Evolutionary conservation across 2,113 vertebrate genomes (phyloP).

Genomic region (Cyprinodon brontotheroides): DNA sequence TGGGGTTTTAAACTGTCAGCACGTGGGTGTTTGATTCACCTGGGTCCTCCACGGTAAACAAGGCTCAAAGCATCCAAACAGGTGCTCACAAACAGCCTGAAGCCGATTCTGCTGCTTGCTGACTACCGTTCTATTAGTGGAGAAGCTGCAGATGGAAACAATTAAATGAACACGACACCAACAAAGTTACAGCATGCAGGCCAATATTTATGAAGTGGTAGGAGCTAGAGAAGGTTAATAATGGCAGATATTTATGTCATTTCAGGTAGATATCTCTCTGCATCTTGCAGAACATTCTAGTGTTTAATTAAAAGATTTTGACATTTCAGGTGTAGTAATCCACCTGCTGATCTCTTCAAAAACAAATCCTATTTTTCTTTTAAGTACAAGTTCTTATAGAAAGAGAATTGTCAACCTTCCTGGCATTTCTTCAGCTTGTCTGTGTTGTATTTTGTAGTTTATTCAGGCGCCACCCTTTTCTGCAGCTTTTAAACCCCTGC

Average conservation of each 20-base stretch:
- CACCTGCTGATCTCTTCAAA: not conserved
- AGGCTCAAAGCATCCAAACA: constrained; percentile 40
- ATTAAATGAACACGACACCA: not conserved
- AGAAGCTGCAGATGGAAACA: not conserved
- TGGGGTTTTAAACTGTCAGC: constrained; percentile 63
- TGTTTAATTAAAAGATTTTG: not conserved
- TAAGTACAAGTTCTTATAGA: not conserved
- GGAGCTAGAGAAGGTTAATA: not conserved
- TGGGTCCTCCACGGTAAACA: constrained; percentile 54
- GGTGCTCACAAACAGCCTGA: constrained; percentile 22
- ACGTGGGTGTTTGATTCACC: constrained; percentile 36
- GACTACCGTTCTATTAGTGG: constrained; percentile 9
- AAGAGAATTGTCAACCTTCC: not conserved
- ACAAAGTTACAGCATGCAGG: not conserved
- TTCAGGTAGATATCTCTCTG: not conserved
- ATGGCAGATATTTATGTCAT: not conserved
- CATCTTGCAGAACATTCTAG: not conserved
- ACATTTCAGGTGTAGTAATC: not conserved
- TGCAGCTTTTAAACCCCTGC: not conserved
- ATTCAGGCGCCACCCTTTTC: not conserved
- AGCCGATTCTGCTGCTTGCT: constrained; percentile 17
- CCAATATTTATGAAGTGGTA: not conserved
- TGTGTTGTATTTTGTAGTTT: not conserved
- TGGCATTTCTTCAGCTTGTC: not conserved
- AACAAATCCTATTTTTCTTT: not conserved